Percentiles rank a stretch among this genome's conserved stretches.
These are phyloP conservation scores for Brachystomella parvula DNA, from an alignment of 1,140 invertebrate species.

Conservation along the genomic window DNA sequence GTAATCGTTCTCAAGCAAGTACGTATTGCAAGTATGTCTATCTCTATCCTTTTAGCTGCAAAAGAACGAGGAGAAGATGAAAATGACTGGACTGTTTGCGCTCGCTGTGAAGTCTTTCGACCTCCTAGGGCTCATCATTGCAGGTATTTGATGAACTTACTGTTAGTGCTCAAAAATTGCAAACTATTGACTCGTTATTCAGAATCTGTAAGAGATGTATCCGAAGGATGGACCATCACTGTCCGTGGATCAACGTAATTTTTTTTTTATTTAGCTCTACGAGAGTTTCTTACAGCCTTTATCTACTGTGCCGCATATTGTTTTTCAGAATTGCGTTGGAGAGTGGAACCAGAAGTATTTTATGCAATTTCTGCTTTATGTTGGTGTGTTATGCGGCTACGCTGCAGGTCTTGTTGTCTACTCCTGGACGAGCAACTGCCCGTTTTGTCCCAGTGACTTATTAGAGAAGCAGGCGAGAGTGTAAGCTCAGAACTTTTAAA, in stretches of 20 bases:
- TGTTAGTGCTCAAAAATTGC: no score
- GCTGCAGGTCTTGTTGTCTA: slow-evolving; percentile 61
- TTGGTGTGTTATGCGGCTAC: slow-evolving; percentile 58
- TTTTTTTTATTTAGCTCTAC: neutral
- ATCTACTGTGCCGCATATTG: neutral
- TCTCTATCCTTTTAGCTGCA: slow-evolving; percentile 5
- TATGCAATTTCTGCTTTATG: slow-evolving; percentile 81
- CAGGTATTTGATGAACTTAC: no score
- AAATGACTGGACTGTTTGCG: slow-evolving; percentile 77
- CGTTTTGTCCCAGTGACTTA: slow-evolving; percentile 58
- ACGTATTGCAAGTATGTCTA: no score
- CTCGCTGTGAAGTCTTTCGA: slow-evolving; percentile 71
- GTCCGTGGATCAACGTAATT: slow-evolving; percentile 56
- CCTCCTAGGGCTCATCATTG: slow-evolving; percentile 83
- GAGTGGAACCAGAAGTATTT: slow-evolving; percentile 92
- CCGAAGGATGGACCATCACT: slow-evolving; percentile 80
- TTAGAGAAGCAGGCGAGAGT: slow-evolving; percentile 64
- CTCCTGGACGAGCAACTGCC: slow-evolving; percentile 66
- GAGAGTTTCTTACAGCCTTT: neutral
- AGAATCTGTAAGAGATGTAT: slow-evolving; percentile 81
- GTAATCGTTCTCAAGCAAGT: no score
- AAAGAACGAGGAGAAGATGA: slow-evolving; percentile 40
- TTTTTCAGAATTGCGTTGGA: slow-evolving; percentile 87
- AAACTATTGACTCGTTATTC: no score
- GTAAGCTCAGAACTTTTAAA: slow-evolving; percentile 50